phyloP scores from a whole-genome alignment of 2,888 invertebrate genomes.

The Meiosimyza decipiens region DNA sequence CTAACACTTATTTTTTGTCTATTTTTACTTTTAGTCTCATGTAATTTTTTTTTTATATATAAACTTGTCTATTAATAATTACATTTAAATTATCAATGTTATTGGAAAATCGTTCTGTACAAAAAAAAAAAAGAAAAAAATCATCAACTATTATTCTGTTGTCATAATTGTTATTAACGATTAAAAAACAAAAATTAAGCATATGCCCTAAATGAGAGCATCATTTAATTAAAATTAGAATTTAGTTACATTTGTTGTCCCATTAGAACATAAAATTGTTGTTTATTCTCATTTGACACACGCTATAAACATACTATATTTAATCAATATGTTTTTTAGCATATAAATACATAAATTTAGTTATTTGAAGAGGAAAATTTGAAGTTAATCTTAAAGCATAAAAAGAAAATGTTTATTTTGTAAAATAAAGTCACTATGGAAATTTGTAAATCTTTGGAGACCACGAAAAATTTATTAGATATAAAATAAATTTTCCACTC shows the following conservation, averaged over 20 bases:
- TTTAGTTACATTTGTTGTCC: conserved; percentile 5
- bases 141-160: background rate
- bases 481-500: conserved; percentile 16
- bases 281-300: background rate
- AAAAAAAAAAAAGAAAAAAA: conserved; percentile 5
- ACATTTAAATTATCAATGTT: background rate
- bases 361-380: background rate
- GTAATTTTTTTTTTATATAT: background rate
- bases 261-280: background rate
- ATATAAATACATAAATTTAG: background rate
- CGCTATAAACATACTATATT: background rate
- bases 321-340: no score
- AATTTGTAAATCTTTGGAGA: conserved; percentile 18
- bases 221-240: background rate
- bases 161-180: background rate
- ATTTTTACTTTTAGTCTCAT: no score
- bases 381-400: background rate
- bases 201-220: no score
- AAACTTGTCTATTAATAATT: background rate
- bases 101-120: background rate
- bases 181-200: background rate
- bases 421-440: conserved; percentile 5
- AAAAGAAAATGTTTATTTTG: background rate
- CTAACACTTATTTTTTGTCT: no score
- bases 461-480: conserved; percentile 1